These are phyloP conservation scores for Lycophotia porphyrea DNA, from an alignment of 2,888 invertebrate species.

Conservation along the genomic window DNA sequence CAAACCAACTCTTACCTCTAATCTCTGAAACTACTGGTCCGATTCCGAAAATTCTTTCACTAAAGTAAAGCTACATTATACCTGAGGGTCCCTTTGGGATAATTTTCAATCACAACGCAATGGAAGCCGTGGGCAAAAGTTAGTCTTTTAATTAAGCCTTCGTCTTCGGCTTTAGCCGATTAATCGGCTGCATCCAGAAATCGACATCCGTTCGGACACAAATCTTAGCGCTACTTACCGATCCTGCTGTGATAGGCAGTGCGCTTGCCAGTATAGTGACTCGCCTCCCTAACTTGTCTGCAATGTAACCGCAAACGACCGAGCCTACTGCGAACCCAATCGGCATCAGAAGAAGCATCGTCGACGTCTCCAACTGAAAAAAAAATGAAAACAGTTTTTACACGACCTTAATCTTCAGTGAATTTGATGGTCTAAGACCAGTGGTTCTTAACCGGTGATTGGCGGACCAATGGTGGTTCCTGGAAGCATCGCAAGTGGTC, in stretches of 20 bases:
- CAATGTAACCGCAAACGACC: slow-evolving; percentile 76
- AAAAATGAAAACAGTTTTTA: neutral
- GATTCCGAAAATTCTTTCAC: neutral
- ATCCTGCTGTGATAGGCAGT: slow-evolving; percentile 77
- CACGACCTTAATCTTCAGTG: no score
- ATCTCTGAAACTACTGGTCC: neutral
- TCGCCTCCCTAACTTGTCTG: slow-evolving; percentile 80
- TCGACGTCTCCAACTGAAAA: slow-evolving; percentile 78
- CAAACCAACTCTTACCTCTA: no score
- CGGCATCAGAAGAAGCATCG: slow-evolving; percentile 79
- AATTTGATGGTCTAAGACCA: no score
- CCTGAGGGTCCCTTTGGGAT: neutral
- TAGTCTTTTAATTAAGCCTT: neutral
- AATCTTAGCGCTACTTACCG: slow-evolving; percentile 71
- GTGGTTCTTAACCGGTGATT: no score
- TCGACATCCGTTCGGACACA: neutral
- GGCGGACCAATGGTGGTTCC: no score
- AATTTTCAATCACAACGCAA: no score
- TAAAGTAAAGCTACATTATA: no score
- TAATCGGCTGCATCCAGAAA: neutral
- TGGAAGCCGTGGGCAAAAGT: no score
- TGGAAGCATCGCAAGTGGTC: no score
- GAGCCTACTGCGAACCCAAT: slow-evolving; percentile 83
- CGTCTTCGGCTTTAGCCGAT: neutral
- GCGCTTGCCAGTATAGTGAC: slow-evolving; percentile 79